Base-by-base conservation (phyloP, 2,888 invertebrate species). In the Sarcophaga rosellei region DNA sequence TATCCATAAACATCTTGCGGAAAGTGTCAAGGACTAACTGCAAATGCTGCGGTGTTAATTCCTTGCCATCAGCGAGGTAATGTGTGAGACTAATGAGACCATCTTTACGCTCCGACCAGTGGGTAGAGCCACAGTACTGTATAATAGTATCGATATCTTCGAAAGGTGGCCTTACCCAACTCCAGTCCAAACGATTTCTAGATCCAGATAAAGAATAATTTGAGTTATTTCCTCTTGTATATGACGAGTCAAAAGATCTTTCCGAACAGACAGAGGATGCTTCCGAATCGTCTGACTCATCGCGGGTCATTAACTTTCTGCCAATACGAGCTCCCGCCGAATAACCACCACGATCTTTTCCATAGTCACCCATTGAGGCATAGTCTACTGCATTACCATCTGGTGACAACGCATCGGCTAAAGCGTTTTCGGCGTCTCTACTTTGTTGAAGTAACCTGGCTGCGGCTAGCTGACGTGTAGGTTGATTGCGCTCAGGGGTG, bases 1-100 rank as follows among this genome's bases (percentile, higher is more conserved):
- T 97, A 93, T 99, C 99, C 95, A 98, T 98, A 93, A 99, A 99
- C 97, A 99, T 98, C 94, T 98, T 97, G 87, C 98, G 97, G 91
- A 99, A 97, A 87, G 98, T 96, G 90, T 99, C 99, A 0, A 98
- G 97, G n/a, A 98, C 95, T 88, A 96, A 95, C 86, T 96, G 95
- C 88, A 96, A 92, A 91, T 97, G 96, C 81, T 94, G 93, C 12
- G 94, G 93, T 15, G 94, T 94, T 23, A 95, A 91, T 68, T 94
- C 94, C 88, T 95, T 95, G 59, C 95, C 95, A 80, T 94, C 94
- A 69, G 95, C 94, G 70, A 96, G 94, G 90, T 95, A 95, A 89
- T 95, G 94, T 78, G 97, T 97, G 88, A 98, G 92, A 84, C 96
- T 96, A 2, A 96, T 95, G 5, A 99, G 95, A 20, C 99, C 99